Evolutionary conservation across 2,113 vertebrate species (phyloP), one percentile per base, ranked within the genome.

Genomic region (Sturnira hondurensis): DNA sequence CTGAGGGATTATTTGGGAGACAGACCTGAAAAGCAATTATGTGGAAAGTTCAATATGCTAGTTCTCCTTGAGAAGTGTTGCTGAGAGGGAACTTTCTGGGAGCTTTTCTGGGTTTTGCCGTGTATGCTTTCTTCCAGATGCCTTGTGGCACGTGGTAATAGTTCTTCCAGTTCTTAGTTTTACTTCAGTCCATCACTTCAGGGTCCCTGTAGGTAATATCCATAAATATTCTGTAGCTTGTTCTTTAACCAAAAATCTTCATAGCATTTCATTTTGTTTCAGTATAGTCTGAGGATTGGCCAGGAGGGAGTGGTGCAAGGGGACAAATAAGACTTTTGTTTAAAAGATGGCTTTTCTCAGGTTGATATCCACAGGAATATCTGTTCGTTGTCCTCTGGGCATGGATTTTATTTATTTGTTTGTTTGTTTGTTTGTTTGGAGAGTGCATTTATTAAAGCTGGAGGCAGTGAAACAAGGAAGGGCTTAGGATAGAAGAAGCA

Each of bases 11-110:
- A 86, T 97, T 95, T 94, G 89, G 86, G 91, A 97, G 86, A 91
- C 81, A 93, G 89, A 96, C 77, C 86, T 97, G 97, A 94, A 97
- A 97, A 97, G 91, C 97, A 94, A 81, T 97, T 96, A 94, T 71
- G 86, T 94, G 70, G 65, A 83, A 95, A 96, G 78, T 86, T 89
- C 61, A 86, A 56, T 93, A 56, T 73, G 54, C 78, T 91, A 47
- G 45, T 43, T 96, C 83, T 95, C 91, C 90, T 96, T 93, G 93
- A 91, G 50, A 91, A 31, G 56, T 76, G 38, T 76, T 91, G 73
- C 91, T 93, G 83, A 96, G 86, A 81, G 73, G n/a, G 77, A 68
- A 81, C 92, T 91, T 97, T 68, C 91, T 86, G 43, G 67, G 65
- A 76, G 13, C 85, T 65, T 76, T 26, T 89, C 65, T 24, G 14